Percentiles rank a stretch among this genome's conserved stretches.
Evolutionary conservation across 2,888 invertebrate species (phyloP).

Genomic region (Oxytorus armatus): DNA sequence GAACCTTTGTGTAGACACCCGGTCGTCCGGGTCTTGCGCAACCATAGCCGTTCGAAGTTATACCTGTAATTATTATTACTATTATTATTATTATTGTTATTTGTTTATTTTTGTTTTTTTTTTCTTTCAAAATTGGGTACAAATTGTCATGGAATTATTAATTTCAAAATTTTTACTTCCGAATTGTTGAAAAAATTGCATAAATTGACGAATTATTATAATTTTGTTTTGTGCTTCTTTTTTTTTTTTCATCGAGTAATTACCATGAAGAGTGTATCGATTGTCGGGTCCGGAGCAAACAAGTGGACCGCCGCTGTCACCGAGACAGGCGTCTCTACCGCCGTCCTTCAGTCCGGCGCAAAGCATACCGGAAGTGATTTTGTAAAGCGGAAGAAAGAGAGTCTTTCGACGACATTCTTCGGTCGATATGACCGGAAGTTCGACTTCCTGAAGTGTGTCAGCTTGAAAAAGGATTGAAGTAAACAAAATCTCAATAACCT

Average conservation of each 20-base stretch:
- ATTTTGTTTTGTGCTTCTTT: not conserved
- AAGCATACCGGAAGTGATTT: conserved; percentile 92
- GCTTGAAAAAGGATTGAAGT: conserved; percentile 84
- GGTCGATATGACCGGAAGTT: conserved; percentile 92
- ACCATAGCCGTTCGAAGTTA: conserved; percentile 93
- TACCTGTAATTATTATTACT: conserved; percentile 84
- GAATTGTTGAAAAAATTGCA: no score
- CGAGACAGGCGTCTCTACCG: conserved; percentile 92
- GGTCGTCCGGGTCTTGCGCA: conserved; percentile 92
- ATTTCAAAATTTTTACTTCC: not conserved
- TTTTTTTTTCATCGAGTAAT: conserved; percentile 12
- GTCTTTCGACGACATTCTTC: conserved; percentile 91
- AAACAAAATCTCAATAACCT: not conserved
- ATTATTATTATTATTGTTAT: no score
- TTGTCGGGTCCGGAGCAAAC: conserved; percentile 89
- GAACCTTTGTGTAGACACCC: conserved; percentile 92
- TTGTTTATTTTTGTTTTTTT: not conserved
- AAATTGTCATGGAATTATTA: not conserved
- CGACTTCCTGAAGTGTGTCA: conserved; percentile 93
- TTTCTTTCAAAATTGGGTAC: not conserved
- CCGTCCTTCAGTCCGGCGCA: conserved; percentile 93
- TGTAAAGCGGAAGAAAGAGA: conserved; percentile 90
- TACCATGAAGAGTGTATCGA: conserved; percentile 80
- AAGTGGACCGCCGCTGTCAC: conserved; percentile 92
- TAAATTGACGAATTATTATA: no score